These are phyloP conservation scores for Gadopsis bispinosus DNA, from an alignment of 2,797 vertebrate species.

Conservation along the genomic window DNA sequence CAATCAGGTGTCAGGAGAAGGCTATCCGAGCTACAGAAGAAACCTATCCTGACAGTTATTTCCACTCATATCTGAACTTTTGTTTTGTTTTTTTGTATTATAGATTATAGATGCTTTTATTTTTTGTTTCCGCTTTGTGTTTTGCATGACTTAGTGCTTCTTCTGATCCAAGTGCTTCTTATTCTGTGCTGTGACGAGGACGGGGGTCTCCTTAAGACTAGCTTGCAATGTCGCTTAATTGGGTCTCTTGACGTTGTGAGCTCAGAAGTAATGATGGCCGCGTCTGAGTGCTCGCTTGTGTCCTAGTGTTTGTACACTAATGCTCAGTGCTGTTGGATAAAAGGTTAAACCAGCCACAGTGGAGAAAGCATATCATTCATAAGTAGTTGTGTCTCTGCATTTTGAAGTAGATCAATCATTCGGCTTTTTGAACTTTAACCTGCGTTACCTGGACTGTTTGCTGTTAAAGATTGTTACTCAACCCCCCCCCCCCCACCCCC, in stretches of 20 bases:
- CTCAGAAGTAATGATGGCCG: constrained; percentile 43
- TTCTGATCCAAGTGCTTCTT: constrained; percentile 80
- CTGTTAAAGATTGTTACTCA: constrained; percentile 66
- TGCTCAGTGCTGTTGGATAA: constrained; percentile 32
- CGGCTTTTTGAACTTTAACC: constrained; percentile 71
- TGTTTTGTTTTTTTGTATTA: constrained; percentile 50
- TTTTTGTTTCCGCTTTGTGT: constrained; percentile 57
- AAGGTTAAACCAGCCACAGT: constrained; percentile 22
- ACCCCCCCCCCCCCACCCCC: not conserved
- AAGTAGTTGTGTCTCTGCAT: constrained; percentile 36
- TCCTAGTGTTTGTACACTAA: constrained; percentile 29
- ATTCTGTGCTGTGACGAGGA: constrained; percentile 43
- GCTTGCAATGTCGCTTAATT: constrained; percentile 49
- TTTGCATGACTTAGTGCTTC: constrained; percentile 70
- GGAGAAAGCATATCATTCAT: constrained; percentile 31
- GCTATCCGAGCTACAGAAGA: constrained; percentile 35
- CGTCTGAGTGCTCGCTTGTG: constrained; percentile 30
- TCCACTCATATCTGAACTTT: constrained; percentile 45
- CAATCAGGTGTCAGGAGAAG: constrained; percentile 68
- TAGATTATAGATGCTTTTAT: constrained; percentile 54
- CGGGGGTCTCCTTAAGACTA: constrained; percentile 36
- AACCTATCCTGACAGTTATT: constrained; percentile 33
- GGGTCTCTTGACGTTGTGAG: constrained; percentile 49
- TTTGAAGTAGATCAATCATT: constrained; percentile 63
- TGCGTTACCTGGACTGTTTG: constrained; percentile 60